Percentiles rank a stretch among this genome's conserved stretches.
Conservation (phyloP, 2,888 invertebrate species). For the Agonopterix heracliana region DNA sequence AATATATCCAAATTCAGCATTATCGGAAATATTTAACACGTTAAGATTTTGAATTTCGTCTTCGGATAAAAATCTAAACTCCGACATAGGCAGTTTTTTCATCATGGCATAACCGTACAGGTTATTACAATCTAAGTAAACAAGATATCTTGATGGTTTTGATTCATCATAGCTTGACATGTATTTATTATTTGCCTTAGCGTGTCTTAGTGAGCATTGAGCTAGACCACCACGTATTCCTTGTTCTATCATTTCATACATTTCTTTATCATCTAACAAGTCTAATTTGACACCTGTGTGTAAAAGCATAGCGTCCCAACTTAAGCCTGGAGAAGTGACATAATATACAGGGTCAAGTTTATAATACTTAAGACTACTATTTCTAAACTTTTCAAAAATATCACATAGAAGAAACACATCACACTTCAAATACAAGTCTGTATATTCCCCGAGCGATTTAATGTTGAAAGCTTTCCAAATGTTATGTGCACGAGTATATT, state of each 20-base stretch:
- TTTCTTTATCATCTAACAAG: slow-evolving; percentile 17
- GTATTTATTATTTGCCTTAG: slow-evolving; percentile 20
- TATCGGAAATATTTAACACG: neutral
- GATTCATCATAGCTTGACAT: slow-evolving; percentile 16
- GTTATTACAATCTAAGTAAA: slow-evolving; percentile 30
- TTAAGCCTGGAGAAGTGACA: slow-evolving; percentile 16
- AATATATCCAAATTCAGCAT: neutral
- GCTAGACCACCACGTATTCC: slow-evolving; percentile 22
- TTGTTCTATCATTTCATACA: slow-evolving; percentile 17
- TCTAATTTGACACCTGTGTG: slow-evolving; percentile 16
- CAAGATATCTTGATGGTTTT: slow-evolving; percentile 16
- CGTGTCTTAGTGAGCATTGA: slow-evolving; percentile 18
- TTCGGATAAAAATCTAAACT: neutral
- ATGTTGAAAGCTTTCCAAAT: slow-evolving; percentile 19
- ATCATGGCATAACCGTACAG: slow-evolving; percentile 24
- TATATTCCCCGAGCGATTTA: slow-evolving; percentile 17
- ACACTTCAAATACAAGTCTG: slow-evolving; percentile 22
- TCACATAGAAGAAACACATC: slow-evolving; percentile 22
- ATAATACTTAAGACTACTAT: slow-evolving; percentile 16
- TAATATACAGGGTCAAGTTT: slow-evolving; percentile 22
- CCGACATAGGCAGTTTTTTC: slow-evolving; percentile 8
- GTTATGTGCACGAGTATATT: slow-evolving; percentile 1
- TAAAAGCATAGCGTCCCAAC: slow-evolving; percentile 20
- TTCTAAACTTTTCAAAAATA: slow-evolving; percentile 25
- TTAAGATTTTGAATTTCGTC: neutral